Base-by-base conservation (phyloP, 1,140 invertebrate species). In the Diabrotica undecimpunctata region DNA sequence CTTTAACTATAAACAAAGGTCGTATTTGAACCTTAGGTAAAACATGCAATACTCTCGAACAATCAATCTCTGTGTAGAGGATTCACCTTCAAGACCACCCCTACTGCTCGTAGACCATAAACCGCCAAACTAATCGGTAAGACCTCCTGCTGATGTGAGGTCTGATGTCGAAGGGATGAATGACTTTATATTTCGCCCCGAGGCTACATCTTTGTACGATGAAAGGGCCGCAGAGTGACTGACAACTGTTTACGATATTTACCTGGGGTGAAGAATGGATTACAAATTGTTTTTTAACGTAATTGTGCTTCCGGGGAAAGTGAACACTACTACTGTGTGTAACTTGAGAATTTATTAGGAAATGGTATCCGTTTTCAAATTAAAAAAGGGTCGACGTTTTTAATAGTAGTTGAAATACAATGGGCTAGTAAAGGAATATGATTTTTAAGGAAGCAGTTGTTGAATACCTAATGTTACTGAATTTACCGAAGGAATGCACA, bases 241-340 rank as follows among this genome's bases (percentile, higher is more conserved):
- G 41, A 46, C 41, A 46, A 46, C 41, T 46, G 41, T 46, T 46
- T 46, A 46, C 41, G n/a, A 46, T 46, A 46, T 46, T 10, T 46
- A 46, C 41, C 41, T 46, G 41, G 41, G 41, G 41, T 46, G 41
- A 46, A 46, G 8, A 46, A 46, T 46, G n/a, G 8, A 46, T 46
- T 46, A 46, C 41, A 46, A 46, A 46, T 46, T n/a, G 41, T 46
- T 46, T 46, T 46, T 46, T 46, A 46, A 10, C 8, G 41, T 46
- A 46, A 46, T 46, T 46, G 41, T 10, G 41, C 41, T 46, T 46
- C 41, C 41, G 41, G 41, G 41, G 8, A n/a, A n/a, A 8, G n/a
- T 46, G n/a, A n/a, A 46, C 8, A 46, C 25, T 25, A 46, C 8
- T 46, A 46, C 8, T n/a, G 41, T 10, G n/a, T n/a, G 41, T 46